phyloP scores from a whole-genome alignment of 2,113 vertebrate genomes.

The Psephotus haematonotus region DNA sequence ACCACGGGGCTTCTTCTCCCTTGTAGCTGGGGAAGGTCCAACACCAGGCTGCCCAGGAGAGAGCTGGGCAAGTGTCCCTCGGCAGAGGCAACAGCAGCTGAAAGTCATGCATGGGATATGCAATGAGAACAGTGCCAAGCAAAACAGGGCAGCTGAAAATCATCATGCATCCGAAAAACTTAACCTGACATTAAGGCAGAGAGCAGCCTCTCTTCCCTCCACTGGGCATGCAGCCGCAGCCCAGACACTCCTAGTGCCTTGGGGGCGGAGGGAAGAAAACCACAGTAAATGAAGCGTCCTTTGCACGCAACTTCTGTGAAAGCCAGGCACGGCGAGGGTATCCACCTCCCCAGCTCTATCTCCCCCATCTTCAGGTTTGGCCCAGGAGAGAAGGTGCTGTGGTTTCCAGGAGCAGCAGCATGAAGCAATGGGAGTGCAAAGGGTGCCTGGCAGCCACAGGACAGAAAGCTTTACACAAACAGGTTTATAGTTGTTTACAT shows the following conservation, averaged over 20 bases:
- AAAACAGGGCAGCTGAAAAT: background rate
- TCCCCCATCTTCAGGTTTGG: background rate
- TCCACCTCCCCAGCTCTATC: background rate
- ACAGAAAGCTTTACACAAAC: background rate
- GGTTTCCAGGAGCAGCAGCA: background rate
- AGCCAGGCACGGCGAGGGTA: rapidly evolving
- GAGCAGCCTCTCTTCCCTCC: background rate
- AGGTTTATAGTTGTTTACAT: background rate
- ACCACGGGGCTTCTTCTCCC: background rate
- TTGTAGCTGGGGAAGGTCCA: background rate
- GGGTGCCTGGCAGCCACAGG: background rate
- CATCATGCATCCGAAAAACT: background rate
- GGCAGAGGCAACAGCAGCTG: background rate
- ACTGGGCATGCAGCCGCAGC: background rate
- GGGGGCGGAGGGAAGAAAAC: background rate
- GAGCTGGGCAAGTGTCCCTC: background rate
- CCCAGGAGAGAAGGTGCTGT: background rate
- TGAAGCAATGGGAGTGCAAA: background rate
- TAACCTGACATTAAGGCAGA: background rate
- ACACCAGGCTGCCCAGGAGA: background rate
- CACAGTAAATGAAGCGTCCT: background rate
- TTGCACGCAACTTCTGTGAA: background rate
- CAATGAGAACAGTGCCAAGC: background rate
- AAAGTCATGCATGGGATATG: background rate
- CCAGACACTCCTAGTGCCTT: background rate